Base-by-base conservation (phyloP, 2,888 invertebrate genomes). In the Drosophila conformis region DNA sequence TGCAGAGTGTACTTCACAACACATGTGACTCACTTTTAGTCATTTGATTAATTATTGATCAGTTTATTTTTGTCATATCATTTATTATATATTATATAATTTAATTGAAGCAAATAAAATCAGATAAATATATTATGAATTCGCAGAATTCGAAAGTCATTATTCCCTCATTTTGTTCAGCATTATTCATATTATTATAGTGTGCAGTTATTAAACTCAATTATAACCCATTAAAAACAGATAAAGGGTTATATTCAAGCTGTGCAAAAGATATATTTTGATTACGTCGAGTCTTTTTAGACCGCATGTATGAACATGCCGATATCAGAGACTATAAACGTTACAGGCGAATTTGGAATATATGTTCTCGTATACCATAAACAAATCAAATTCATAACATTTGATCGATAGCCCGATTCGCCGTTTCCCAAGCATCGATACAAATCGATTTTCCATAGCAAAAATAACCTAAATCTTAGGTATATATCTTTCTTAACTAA, bases 21-120 rank as follows among this genome's bases (percentile, higher is more conserved):
- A 46, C 11, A 25, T 25, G 21, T 11, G 6, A 15, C 21, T 31
- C 29, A 2, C 13, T 10, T 29, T 21, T 38, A 21, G 10, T 35
- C 18, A 27, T 27, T 13, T 61, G 13, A 29, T 25, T 27, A 25
- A 25, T 15, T 10, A 35, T 53, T 25, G 25, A 53, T 25, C 21
- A 29, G 8, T 4, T 5, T n/a, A 35, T 51, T 36, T n/a, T 54
- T 67, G 48, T 65, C 31, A 29, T 21, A 51, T 67, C 33, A 57
- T 40, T 5, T 49, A 35, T 48, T 13, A 6, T 6, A 5, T 29
- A 42, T n/a, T 25, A 40, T 29, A 40, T 27, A 15, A 66, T 48
- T 65, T 29, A 2, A 6, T 35, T 27, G 35, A n/a, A 4, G 4
- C 10, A n/a, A 13, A 13, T 25, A 3, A 48, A 42, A 31, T 51